Conservation (phyloP, 2,888 invertebrate species). For the Meteorus cinctellus region DNA sequence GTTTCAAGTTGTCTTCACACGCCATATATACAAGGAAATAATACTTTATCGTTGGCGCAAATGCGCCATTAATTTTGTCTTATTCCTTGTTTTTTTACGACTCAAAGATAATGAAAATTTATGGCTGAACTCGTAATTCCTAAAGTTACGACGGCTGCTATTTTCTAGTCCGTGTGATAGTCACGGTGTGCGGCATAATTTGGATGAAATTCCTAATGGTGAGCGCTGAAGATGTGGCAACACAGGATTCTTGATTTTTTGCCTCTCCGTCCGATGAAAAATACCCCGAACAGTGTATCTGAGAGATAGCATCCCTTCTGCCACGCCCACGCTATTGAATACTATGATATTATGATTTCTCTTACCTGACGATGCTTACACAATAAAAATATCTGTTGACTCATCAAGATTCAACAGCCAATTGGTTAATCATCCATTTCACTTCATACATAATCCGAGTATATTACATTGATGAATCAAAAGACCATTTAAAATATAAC, state of each 20-base stretch:
- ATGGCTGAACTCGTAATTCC: conserved; percentile 7
- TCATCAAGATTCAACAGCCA: too few species aligned
- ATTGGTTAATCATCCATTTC: too few species aligned
- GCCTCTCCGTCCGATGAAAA: background rate
- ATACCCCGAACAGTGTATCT: too few species aligned
- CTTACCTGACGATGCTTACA: background rate
- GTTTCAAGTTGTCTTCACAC: too few species aligned
- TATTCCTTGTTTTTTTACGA: background rate
- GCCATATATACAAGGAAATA: background rate
- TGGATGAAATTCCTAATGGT: background rate
- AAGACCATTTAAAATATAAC: too few species aligned
- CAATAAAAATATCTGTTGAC: background rate
- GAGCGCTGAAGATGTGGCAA: conserved; percentile 12
- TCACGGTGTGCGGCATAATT: background rate
- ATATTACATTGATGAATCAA: too few species aligned
- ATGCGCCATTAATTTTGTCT: background rate
- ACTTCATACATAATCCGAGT: too few species aligned
- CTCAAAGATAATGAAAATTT: background rate
- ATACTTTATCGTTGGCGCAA: background rate
- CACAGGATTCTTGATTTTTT: background rate
- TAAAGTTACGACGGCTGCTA: background rate
- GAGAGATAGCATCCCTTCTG: background rate
- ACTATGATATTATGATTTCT: background rate
- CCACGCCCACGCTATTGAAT: background rate
- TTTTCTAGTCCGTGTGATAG: background rate